A percentile compares a stretch with the other conserved stretches of the same genome.
phyloP scores from a whole-genome alignment of 2,888 invertebrate species.

The Agrotis exclamationis region DNA sequence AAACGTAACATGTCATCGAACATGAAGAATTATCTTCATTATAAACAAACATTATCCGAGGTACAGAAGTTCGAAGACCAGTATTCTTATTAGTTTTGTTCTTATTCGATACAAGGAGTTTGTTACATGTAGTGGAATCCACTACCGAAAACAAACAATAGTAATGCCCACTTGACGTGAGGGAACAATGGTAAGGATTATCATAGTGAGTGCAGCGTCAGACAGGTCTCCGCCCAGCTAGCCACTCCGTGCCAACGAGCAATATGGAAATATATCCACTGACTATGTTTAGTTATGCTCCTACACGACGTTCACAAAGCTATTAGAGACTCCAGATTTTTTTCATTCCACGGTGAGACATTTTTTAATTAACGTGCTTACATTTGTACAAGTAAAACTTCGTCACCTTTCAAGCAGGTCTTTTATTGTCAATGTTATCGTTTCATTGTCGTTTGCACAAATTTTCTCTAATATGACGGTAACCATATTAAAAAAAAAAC shows the following conservation, averaged over 20 bases:
- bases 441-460: too few species aligned
- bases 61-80: constrained; percentile 29
- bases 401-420: constrained; percentile 13
- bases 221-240: constrained; percentile 79
- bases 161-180: constrained; percentile 76
- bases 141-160: constrained; percentile 84
- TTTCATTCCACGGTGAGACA: background rate
- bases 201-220: constrained; percentile 75
- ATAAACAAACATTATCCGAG: constrained; percentile 31
- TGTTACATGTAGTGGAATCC: constrained; percentile 55
- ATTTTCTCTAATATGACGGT: too few species aligned
- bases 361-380: constrained; percentile 1
- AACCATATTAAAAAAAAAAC: too few species aligned
- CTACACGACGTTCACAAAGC: constrained; percentile 57
- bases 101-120: constrained; percentile 46
- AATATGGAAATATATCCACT: constrained; percentile 74
- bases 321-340: constrained; percentile 34
- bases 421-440: too few species aligned
- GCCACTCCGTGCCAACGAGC: constrained; percentile 65
- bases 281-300: constrained; percentile 64
- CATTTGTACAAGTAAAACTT: constrained; percentile 7
- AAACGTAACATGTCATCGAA: constrained; percentile 36
- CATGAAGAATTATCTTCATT: constrained; percentile 12
- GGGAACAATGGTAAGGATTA: constrained; percentile 80
- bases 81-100: constrained; percentile 51